Conservation (phyloP, 2,888 invertebrate genomes). For the Stomorhina lunata region DNA sequence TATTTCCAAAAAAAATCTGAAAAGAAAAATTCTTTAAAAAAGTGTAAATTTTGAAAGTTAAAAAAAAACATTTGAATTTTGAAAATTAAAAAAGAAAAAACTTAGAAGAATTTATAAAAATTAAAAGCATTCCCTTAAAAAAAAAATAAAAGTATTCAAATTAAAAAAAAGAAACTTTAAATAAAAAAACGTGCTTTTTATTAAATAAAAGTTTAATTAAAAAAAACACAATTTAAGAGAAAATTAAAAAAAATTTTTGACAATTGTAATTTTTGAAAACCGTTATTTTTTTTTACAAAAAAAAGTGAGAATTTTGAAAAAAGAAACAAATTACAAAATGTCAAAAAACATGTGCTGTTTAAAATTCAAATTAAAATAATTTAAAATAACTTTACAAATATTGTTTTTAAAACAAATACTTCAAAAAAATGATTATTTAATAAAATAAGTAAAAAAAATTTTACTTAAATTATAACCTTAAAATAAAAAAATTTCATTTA, state of each 20-base stretch:
- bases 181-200: conserved; percentile 45
- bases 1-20: no score
- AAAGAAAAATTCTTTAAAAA: neutral
- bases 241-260: conserved; percentile 41
- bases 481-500: neutral
- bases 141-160: conserved; percentile 41
- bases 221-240: conserved; percentile 41
- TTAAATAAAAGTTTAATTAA: conserved; percentile 7
- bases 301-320: neutral
- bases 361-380: conserved; percentile 46
- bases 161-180: conserved; percentile 13
- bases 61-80: conserved; percentile 63
- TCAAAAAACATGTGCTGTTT: conserved; percentile 65
- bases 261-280: conserved; percentile 64
- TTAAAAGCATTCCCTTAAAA: conserved; percentile 48
- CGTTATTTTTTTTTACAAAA: conserved; percentile 67
- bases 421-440: neutral
- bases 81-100: conserved; percentile 45
- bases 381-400: conserved; percentile 38
- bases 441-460: conserved; percentile 19
- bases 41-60: neutral
- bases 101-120: conserved; percentile 24
- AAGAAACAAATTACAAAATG: conserved; percentile 48
- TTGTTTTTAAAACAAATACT: neutral
- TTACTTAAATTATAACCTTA: neutral